These are phyloP conservation scores for Rhogogaster chlorosoma DNA, from an alignment of 2,888 invertebrate species.

Conservation along the genomic window DNA sequence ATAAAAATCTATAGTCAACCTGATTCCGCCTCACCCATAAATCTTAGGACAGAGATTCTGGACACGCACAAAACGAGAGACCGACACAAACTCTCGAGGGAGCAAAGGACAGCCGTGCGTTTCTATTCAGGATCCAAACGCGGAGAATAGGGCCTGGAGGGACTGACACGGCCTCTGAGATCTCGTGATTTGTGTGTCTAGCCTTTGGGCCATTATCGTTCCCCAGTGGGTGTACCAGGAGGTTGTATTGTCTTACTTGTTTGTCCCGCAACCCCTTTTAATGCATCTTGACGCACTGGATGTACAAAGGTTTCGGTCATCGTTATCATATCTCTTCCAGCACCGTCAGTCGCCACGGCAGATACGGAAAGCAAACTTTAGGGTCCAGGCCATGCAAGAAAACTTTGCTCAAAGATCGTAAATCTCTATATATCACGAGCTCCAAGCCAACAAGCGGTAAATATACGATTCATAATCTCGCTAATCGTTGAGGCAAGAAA, in stretches of 20 bases:
- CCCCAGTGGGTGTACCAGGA: constrained; percentile 21
- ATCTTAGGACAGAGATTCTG: constrained; percentile 39
- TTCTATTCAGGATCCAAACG: constrained; percentile 43
- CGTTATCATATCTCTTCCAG: not conserved
- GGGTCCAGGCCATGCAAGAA: constrained; percentile 1
- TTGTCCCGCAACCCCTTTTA: not conserved
- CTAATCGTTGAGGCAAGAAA: constrained; percentile 28
- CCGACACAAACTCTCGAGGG: constrained; percentile 35
- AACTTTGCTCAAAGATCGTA: constrained; percentile 38
- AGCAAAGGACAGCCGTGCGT: constrained; percentile 40
- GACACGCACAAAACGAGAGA: constrained; percentile 46
- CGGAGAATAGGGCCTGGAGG: constrained; percentile 38
- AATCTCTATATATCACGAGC: constrained; percentile 38
- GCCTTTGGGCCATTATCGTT: constrained; percentile 45
- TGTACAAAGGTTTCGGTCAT: constrained; percentile 14
- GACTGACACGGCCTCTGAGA: constrained; percentile 49
- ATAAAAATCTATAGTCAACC: constrained; percentile 15
- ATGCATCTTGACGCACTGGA: constrained; percentile 8
- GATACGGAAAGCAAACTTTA: constrained; percentile 1
- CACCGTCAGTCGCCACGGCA: not conserved
- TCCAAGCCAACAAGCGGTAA: not conserved
- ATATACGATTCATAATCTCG: constrained; percentile 32
- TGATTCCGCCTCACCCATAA: not conserved
- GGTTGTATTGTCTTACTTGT: constrained; percentile 34
- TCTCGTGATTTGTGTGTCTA: constrained; percentile 52